Percentiles rank a stretch among this genome's conserved stretches.
These are phyloP conservation scores for Apamea monoglypha DNA, from an alignment of 2,888 invertebrate genomes.

Conservation along the genomic window DNA sequence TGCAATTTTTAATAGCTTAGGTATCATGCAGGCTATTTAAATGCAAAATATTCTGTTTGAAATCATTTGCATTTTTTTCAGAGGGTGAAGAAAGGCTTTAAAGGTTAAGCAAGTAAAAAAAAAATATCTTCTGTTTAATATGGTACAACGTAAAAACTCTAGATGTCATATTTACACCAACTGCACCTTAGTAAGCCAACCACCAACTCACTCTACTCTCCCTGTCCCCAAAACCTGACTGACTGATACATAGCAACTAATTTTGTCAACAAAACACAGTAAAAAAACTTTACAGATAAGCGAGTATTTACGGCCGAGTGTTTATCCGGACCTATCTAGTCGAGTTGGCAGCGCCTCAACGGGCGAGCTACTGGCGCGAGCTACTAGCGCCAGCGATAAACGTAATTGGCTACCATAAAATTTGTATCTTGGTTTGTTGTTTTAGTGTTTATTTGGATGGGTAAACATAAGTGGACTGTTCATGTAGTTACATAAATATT, in stretches of 20 bases:
- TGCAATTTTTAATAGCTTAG: slow-evolving; percentile 12
- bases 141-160: neutral
- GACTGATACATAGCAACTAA: slow-evolving; percentile 51
- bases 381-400: slow-evolving; percentile 55
- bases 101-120: too few relatives aligned
- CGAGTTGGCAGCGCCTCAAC: slow-evolving; percentile 68
- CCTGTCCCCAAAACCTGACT: slow-evolving; percentile 12
- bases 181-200: neutral
- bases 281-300: slow-evolving; percentile 61
- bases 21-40: slow-evolving; percentile 1
- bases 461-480: neutral
- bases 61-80: neutral
- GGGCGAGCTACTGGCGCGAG: slow-evolving; percentile 54
- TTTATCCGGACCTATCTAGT: slow-evolving; percentile 67
- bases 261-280: slow-evolving; percentile 58
- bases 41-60: neutral
- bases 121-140: too few relatives aligned
- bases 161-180: neutral
- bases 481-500: neutral
- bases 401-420: slow-evolving; percentile 24
- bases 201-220: neutral
- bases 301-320: slow-evolving; percentile 63
- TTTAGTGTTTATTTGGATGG: neutral
- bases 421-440: slow-evolving; percentile 30
- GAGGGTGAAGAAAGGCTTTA: neutral